phyloP scores from a whole-genome alignment of 2,888 invertebrate species.

The Microdon myrmicae region DNA sequence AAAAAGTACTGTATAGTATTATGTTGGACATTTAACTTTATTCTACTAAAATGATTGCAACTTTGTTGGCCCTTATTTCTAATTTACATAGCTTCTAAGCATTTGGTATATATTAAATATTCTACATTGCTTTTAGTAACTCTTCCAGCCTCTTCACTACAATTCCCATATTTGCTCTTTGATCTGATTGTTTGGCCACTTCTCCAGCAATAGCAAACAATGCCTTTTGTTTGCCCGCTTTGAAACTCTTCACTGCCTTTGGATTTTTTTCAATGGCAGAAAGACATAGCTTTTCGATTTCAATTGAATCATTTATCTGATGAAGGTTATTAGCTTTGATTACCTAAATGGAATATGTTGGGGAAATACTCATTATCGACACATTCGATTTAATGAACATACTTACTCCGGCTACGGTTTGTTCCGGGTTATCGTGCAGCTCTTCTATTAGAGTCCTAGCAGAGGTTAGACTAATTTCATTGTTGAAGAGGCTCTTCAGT shows the following conservation, averaged over 20 bases:
- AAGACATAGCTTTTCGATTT: constrained; percentile 72
- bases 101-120: too few relatives aligned
- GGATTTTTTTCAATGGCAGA: constrained; percentile 74
- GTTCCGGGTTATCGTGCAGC: constrained; percentile 65
- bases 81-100: too few relatives aligned
- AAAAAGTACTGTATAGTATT: too few relatives aligned
- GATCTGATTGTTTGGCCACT: constrained; percentile 71
- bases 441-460: constrained; percentile 69
- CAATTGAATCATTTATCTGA: constrained; percentile 72
- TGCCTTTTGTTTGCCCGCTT: constrained; percentile 76
- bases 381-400: constrained; percentile 19
- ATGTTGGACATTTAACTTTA: too few relatives aligned
- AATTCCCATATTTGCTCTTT: constrained; percentile 76
- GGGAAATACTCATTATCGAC: constrained; percentile 55
- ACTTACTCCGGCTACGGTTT: constrained; percentile 62
- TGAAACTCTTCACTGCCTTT: constrained; percentile 75
- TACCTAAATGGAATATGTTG: constrained; percentile 65
- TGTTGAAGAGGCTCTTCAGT: constrained; percentile 71
- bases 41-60: too few relatives aligned
- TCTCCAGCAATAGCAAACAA: constrained; percentile 74
- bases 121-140: constrained; percentile 41
- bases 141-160: constrained; percentile 73
- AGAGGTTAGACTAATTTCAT: constrained; percentile 73
- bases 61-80: too few relatives aligned
- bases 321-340: constrained; percentile 73